Conservation (phyloP, 2,888 invertebrate species). For the Noctua janthe region DNA sequence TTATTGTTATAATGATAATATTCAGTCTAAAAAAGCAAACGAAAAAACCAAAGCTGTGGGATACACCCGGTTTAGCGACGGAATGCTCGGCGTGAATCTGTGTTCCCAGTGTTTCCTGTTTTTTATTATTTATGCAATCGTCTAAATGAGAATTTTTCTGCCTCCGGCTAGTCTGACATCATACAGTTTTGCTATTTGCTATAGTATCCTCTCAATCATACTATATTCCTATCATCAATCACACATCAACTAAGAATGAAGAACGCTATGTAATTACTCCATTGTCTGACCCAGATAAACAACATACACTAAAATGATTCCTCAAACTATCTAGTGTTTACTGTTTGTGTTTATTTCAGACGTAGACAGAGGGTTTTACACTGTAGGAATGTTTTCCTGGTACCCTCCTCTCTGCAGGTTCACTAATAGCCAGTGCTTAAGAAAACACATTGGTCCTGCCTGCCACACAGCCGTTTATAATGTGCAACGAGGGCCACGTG, state of each 20-base stretch:
- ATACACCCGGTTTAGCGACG: background rate
- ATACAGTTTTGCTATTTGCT: background rate
- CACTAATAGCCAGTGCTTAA: conserved; percentile 20
- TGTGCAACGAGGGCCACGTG: conserved; percentile 42
- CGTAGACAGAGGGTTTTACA: background rate
- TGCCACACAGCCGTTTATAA: conserved; percentile 48
- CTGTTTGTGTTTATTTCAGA: background rate
- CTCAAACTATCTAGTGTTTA: background rate
- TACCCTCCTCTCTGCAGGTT: background rate
- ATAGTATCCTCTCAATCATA: background rate
- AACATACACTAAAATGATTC: background rate
- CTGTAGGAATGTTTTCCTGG: conserved; percentile 3
- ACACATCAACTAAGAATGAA: background rate
- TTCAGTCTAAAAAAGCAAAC: background rate
- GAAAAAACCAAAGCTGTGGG: no score
- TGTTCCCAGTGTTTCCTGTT: background rate
- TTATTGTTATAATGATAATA: background rate
- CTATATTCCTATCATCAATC: background rate
- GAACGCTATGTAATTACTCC: background rate
- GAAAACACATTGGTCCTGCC: conserved; percentile 48
- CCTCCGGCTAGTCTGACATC: background rate
- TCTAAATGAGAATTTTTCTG: background rate
- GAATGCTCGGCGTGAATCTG: background rate
- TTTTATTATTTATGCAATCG: background rate
- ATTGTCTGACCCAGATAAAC: background rate